Evolutionary conservation across 1,140 invertebrate genomes (phyloP), one percentile per base, ranked within the genome.

Genomic region (Lanistes nyassanus): DNA sequence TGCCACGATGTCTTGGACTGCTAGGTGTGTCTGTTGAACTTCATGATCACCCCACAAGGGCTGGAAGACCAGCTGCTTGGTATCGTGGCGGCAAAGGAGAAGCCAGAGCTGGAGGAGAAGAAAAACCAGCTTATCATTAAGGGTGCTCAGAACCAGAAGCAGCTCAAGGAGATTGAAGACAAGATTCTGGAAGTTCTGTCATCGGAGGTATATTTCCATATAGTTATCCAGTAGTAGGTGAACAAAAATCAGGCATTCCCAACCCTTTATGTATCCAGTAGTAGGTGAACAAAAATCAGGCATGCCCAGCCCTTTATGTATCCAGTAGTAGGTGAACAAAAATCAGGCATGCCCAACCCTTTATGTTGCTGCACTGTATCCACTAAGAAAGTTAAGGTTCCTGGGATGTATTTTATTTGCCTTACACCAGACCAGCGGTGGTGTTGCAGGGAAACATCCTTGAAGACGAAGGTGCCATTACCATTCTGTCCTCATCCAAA

Each of bases 81-180:
- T 31, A 86, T 88, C 51, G 86, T 87, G 16, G 85, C 82, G 47
- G 84, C 85, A 29, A 82, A 79, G 56, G 86, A 86, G 74, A 84
- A 83, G 76, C 85, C 85, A 39, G 83, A 86, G 70, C 77, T 88
- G 39, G 86, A 88, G 66, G 82, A 85, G 56, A 83, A 83, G 69
- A 87, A 87, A 73, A 87, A 83, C 71, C 31, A 78, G 36, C 77
- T 88, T 21, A 86, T 88, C 37, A 53, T 87, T 19, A 81, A 86
- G 75, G 73, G 79, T 42, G 84, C 85, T 37, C 70, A 69, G 7
- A 87, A 88, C 76, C 84, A 87, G 62, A 73, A 69, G 70, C 91
- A 95, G 81, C 84, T 98, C 55, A 95, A 97, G 85, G 95, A 97
- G 83, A 96, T 96, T 6, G 96, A 98, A 90, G 94, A 97, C 85